These are phyloP conservation scores for Heptranchias perlo DNA, from an alignment of 2,113 vertebrate genomes.

Conservation along the genomic window DNA sequence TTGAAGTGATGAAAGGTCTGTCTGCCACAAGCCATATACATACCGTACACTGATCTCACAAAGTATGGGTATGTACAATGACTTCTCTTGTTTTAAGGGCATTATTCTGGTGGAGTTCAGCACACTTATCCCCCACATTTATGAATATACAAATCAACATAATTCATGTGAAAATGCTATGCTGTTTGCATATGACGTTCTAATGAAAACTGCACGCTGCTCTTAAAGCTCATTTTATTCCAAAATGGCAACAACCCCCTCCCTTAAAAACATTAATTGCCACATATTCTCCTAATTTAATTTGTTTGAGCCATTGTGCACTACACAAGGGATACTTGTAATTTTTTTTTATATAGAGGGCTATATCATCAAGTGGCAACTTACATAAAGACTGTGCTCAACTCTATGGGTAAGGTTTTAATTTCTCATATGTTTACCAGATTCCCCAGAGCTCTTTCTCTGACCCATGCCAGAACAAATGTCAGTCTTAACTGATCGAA, in stretches of 20 bases:
- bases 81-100: background rate
- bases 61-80: no score
- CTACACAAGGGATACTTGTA: background rate
- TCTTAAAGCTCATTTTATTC: background rate
- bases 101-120: no score
- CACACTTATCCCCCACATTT: background rate
- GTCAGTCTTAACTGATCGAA: background rate
- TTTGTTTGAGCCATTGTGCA: background rate
- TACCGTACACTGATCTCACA: no score
- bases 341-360: background rate
- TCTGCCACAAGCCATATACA: no score
- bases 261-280: background rate
- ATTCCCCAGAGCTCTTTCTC: background rate
- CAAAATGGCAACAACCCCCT: background rate
- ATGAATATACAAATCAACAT: background rate
- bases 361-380: no score
- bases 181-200: background rate
- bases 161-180: background rate
- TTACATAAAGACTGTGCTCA: no score
- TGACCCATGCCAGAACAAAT: background rate
- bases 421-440: background rate
- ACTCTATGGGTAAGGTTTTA: no score
- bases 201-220: background rate
- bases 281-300: background rate
- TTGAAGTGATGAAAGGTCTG: no score